Conservation (phyloP, 2,888 invertebrate species). For the Arenicola marina region DNA sequence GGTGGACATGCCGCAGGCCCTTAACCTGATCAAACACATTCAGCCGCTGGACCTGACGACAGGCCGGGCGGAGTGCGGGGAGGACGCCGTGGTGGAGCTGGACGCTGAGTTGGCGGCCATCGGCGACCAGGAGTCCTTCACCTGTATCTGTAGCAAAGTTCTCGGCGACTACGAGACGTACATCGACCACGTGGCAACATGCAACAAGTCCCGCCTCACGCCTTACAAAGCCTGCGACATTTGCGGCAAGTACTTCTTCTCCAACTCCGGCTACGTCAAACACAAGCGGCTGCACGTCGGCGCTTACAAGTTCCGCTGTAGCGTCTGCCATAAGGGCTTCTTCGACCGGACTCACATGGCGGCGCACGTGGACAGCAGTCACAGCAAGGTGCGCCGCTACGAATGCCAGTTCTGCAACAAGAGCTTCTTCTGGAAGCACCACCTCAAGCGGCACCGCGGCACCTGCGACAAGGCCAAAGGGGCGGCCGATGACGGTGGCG, state of each 20-base stretch:
- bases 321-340: conserved; percentile 30
- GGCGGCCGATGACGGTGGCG: too few relatives aligned
- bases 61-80: conserved; percentile 12
- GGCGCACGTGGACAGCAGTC: conserved; percentile 29
- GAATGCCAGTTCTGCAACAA: conserved; percentile 26
- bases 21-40: too few relatives aligned
- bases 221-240: conserved; percentile 29
- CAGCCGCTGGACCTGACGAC: conserved; percentile 32
- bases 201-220: conserved; percentile 20
- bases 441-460: conserved; percentile 30
- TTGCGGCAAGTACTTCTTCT: conserved; percentile 31
- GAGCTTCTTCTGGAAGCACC: conserved; percentile 37
- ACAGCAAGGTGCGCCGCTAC: conserved; percentile 32
- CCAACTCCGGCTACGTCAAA: conserved; percentile 32
- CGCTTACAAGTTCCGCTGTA: conserved; percentile 29
- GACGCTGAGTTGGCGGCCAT: conserved; percentile 6
- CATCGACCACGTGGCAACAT: conserved; percentile 14
- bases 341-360: conserved; percentile 29
- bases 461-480: conserved; percentile 14
- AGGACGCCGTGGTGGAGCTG: neutral
- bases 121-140: conserved; percentile 12
- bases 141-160: conserved; percentile 19
- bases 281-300: conserved; percentile 31
- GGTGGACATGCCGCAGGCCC: too few relatives aligned
- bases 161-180: conserved; percentile 21